phyloP scores from a whole-genome alignment of 2,797 vertebrate genomes.

The Carapus acus region DNA sequence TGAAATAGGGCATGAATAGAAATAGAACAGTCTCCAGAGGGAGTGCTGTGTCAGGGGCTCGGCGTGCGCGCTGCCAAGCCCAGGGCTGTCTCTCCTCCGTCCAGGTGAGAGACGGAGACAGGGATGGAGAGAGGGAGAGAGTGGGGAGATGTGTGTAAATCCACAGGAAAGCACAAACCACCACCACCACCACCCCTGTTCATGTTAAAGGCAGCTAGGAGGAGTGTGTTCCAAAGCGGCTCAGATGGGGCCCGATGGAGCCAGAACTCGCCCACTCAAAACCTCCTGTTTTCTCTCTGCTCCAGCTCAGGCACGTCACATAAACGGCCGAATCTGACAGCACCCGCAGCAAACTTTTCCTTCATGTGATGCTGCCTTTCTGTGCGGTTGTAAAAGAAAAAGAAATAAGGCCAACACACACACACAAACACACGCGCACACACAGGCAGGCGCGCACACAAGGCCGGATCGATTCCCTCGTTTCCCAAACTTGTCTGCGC shows the following conservation, averaged over 20 bases:
- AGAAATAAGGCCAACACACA: too few relatives aligned
- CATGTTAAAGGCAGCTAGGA: constrained; percentile 71
- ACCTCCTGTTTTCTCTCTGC: constrained; percentile 47
- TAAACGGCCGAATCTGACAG: constrained; percentile 16
- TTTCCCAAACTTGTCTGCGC: constrained; percentile 18
- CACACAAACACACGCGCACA: too few relatives aligned
- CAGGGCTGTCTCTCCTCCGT: constrained; percentile 45
- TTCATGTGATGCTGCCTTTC: constrained; percentile 12
- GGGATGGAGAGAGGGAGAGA: too few relatives aligned
- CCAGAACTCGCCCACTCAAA: constrained; percentile 54
- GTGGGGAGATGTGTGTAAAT: constrained; percentile 12
- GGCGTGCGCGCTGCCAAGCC: constrained; percentile 32
- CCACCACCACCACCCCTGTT: constrained; percentile 73
- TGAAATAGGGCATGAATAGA: constrained; percentile 65
- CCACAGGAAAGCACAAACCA: constrained; percentile 71
- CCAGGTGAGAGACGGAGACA: constrained; percentile 36
- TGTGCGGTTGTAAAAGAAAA: constrained; percentile 25
- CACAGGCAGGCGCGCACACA: too few relatives aligned
- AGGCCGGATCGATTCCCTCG: constrained; percentile 39
- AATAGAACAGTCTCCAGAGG: constrained; percentile 59
- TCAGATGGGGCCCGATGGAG: constrained; percentile 73
- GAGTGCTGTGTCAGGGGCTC: constrained; percentile 45
- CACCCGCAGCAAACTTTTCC: neutral
- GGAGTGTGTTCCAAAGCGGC: constrained; percentile 76
- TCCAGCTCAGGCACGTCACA: constrained; percentile 27